phyloP scores from a whole-genome alignment of 2,113 vertebrate genomes.

The Antechinus stuartii region DNA sequence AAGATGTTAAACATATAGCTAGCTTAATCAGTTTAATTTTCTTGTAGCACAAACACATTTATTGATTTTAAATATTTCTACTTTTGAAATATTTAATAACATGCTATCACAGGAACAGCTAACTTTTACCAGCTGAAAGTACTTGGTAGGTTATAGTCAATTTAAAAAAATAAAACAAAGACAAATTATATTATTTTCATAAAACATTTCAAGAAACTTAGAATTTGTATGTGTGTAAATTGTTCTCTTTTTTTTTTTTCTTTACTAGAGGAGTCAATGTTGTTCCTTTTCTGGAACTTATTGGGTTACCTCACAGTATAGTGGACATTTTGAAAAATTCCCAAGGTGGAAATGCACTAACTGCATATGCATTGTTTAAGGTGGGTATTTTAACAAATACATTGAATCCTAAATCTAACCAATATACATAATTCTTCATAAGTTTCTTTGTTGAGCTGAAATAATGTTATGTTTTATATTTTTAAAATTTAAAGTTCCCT shows the following conservation, averaged over 20 bases:
- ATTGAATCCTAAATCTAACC: constrained; percentile 25
- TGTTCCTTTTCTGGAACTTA: constrained; percentile 91
- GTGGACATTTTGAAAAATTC: constrained; percentile 91
- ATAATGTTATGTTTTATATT: constrained; percentile 27
- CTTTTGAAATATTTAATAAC: not conserved
- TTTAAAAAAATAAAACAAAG: constrained; percentile 33
- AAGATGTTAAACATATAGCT: constrained; percentile 42
- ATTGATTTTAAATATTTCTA: not conserved
- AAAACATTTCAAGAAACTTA: constrained; percentile 55
- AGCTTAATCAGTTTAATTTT: not conserved
- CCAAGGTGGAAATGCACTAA: constrained; percentile 92
- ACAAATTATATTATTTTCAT: constrained; percentile 43
- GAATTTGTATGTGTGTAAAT: constrained; percentile 38
- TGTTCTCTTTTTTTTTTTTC: constrained; percentile 62
- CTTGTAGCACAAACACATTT: not conserved
- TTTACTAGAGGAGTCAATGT: constrained; percentile 93
- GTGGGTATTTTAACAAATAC: constrained; percentile 82
- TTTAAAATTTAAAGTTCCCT: constrained; percentile 6
- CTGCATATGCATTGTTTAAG: constrained; percentile 97
- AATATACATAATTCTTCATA: constrained; percentile 17
- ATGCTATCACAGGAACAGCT: not conserved
- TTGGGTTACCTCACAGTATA: constrained; percentile 91
- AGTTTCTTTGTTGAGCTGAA: constrained; percentile 38
- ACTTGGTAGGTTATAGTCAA: constrained; percentile 16
- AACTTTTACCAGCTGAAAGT: constrained; percentile 39